Percentiles rank a stretch among this genome's conserved stretches.
phyloP scores from a whole-genome alignment of 1,140 invertebrate species.

The Aricia agestis region DNA sequence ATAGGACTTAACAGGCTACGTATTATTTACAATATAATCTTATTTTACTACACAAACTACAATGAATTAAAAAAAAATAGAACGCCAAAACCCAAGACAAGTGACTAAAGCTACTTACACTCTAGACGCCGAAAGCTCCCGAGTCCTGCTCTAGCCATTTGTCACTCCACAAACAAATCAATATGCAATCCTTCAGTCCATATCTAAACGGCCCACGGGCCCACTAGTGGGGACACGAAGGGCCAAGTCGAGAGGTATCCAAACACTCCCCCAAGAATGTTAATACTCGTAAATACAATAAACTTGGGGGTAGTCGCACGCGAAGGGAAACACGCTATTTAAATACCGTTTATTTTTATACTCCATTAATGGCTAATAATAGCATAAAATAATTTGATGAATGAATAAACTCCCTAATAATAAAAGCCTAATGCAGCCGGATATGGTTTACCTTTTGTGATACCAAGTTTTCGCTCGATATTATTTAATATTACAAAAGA shows the following conservation, averaged over 20 bases:
- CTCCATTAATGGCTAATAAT: slow-evolving; percentile 12
- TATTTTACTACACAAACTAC: no score
- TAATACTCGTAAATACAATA: slow-evolving; percentile 55
- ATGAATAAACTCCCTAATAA: slow-evolving; percentile 6
- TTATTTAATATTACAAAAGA: no score
- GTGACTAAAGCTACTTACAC: background rate
- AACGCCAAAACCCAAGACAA: background rate
- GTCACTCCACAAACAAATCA: slow-evolving; percentile 1
- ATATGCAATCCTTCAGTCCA: slow-evolving; percentile 16
- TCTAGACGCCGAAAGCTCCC: background rate
- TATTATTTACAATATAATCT: no score
- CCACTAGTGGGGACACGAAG: slow-evolving; percentile 16
- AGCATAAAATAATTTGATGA: slow-evolving; percentile 4
- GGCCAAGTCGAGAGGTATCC: slow-evolving; percentile 54
- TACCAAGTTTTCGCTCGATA: no score
- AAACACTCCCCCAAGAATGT: slow-evolving; percentile 62
- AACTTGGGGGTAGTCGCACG: slow-evolving; percentile 40
- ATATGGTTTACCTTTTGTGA: no score
- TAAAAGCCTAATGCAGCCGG: no score
- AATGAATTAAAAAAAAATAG: no score
- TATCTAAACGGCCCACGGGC: background rate
- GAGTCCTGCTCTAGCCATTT: background rate
- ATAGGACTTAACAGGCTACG: no score
- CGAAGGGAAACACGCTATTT: slow-evolving; percentile 27
- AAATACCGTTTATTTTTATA: slow-evolving; percentile 13